Evolutionary conservation across 2,797 vertebrate genomes (phyloP).

Genomic region (Intellagama lesueurii): DNA sequence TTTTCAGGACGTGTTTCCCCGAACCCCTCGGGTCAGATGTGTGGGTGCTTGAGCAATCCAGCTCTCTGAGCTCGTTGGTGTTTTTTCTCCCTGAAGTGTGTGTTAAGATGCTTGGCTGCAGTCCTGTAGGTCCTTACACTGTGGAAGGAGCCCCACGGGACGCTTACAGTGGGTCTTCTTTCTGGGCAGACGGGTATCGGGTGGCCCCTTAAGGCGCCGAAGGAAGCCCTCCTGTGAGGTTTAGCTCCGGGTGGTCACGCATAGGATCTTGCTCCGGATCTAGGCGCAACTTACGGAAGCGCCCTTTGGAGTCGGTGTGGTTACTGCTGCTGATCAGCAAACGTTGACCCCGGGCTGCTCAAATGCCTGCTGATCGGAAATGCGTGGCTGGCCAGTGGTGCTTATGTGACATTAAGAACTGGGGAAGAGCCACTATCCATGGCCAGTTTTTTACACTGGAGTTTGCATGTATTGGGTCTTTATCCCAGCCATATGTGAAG

Average conservation of each 20-base stretch:
- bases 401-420: neutral
- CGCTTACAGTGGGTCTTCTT: too few species aligned
- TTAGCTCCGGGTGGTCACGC: neutral
- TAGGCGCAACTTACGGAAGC: neutral
- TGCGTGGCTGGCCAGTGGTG: neutral
- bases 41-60: neutral
- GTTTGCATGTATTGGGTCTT: too few species aligned
- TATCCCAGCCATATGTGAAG: too few species aligned
- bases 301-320: rapidly evolving
- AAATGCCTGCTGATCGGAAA: neutral
- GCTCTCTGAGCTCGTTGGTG: neutral
- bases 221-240: neutral
- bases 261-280: too few species aligned
- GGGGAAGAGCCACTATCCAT: neutral
- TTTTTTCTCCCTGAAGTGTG: neutral
- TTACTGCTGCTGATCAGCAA: too few species aligned
- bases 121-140: neutral
- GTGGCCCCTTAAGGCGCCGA: neutral
- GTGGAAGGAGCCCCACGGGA: neutral
- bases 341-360: too few species aligned
- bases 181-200: neutral
- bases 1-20: too few species aligned
- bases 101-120: neutral
- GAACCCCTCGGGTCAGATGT: too few species aligned
- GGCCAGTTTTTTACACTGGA: too few species aligned